These are phyloP conservation scores for Lophotis ruficrista DNA, from an alignment of 2,113 vertebrate genomes.

Conservation along the genomic window DNA sequence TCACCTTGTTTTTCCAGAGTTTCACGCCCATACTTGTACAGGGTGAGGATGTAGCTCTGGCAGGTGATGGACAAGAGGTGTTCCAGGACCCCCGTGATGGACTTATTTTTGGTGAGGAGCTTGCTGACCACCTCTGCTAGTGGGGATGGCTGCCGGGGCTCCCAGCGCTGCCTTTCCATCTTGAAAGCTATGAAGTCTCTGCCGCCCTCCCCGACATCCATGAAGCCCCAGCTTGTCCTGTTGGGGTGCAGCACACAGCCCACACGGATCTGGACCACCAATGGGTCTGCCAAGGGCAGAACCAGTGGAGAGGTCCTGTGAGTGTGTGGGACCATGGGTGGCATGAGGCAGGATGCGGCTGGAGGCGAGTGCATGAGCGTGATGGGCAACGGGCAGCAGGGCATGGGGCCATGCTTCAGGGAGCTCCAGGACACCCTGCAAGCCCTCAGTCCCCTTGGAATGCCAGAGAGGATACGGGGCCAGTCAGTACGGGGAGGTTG, in stretches of 20 bases:
- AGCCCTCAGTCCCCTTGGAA: not conserved
- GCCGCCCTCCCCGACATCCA: not conserved
- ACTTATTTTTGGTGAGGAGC: not conserved
- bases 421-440: not conserved
- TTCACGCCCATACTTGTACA: not conserved
- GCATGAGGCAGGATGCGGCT: not conserved
- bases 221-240: not conserved
- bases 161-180: not conserved
- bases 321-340: not conserved
- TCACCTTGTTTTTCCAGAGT: conserved; percentile 23
- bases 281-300: not conserved
- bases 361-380: not conserved
- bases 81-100: accelerated
- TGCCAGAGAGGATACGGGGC: accelerated
- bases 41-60: not conserved
- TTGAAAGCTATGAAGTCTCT: not conserved
- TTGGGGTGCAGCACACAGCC: not conserved
- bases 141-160: accelerated
- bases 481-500: not conserved
- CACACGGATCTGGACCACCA: not conserved
- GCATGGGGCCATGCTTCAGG: not conserved
- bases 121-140: not conserved
- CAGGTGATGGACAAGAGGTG: not conserved
- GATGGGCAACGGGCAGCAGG: not conserved
- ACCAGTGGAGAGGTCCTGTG: not conserved